Evolutionary conservation across 2,113 vertebrate genomes (phyloP), one percentile per base, ranked within the genome.

Genomic region (Camarhynchus parvulus): DNA sequence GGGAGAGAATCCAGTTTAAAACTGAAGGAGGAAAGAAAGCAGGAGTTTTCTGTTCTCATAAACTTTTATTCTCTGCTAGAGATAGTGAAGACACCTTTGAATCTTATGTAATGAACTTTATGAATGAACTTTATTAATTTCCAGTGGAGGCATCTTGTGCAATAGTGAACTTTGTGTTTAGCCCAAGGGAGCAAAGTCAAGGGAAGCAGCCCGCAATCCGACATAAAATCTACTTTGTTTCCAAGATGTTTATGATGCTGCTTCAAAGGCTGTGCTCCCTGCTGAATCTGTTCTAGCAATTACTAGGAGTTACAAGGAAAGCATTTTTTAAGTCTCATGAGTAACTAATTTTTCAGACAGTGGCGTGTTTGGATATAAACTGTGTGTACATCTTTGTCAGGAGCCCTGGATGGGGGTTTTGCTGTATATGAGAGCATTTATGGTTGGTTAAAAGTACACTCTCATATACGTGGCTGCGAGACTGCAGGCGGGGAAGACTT

Each of bases 401-500:
- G 33, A 41, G 10, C 49, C 35, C 68, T 12, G 6, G 11, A 20
- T 52, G 46, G 37, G 16, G 9, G 66, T 35, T 50, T 27, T 83
- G 17, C 33, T 52, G n/a, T 3, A 1, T n/a, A 2, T 11, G 47
- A 13, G 18, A 16, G 30, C 47, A 22, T 68, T 83, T 31, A 14
- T 16, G 46, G 7, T 15, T 9, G 5, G 18, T 27, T 73, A 6
- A 18, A 72, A 66, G 41, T 5, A 28, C 47, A 23, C 13, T 8
- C 14, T 80, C 5, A 0, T 3, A 7, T 12, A 4, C 4, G 0
- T 7, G 5, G 12, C 41, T 39, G 33, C 28, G 46, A 22, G 61
- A 8, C 19, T 13, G 22, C 59, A 37, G 23, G 49, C 2, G 1
- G 13, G 50, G 11, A n/a, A 69, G 37, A 28, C 8, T 16, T 4